A percentile compares a stretch with the other conserved stretches of the same genome.
Conservation (phyloP, 2,888 invertebrate genomes). For the Rhopalosiphum nymphaeae region DNA sequence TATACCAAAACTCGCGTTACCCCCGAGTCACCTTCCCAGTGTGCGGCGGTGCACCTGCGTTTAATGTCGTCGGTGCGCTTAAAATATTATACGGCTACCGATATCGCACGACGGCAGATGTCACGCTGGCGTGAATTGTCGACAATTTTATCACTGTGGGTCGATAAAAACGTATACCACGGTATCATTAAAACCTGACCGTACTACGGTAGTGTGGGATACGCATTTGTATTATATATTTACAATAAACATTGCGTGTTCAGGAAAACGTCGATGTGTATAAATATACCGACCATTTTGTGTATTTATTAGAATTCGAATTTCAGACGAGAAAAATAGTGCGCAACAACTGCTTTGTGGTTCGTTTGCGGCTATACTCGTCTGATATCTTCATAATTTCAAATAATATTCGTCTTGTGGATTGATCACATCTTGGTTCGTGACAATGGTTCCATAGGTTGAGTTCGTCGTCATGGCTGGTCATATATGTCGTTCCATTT, state of each 20-base stretch:
- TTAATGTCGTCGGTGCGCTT: not conserved
- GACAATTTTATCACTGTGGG: not conserved
- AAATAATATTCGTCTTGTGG: not conserved
- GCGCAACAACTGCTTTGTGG: not conserved
- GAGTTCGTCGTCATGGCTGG: not conserved
- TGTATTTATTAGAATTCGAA: not conserved
- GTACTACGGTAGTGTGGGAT: not conserved
- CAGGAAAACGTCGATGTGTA: not conserved
- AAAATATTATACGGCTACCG: slow-evolving; percentile 2
- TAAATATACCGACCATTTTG: not conserved
- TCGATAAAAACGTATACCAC: not conserved
- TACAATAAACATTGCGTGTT: not conserved
- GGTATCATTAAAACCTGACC: not conserved
- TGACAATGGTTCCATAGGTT: not conserved
- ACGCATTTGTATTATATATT: not conserved
- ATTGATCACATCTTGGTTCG: not conserved
- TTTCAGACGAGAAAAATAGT: not conserved
- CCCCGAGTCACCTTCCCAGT: not conserved
- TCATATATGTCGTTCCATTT: not conserved
- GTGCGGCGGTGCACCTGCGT: not conserved
- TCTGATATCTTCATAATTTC: not conserved
- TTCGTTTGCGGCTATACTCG: not conserved
- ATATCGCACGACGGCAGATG: not conserved
- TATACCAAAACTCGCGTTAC: not conserved
- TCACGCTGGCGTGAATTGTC: not conserved